These are phyloP conservation scores for Clivina fossor DNA, from an alignment of 2,888 invertebrate species.

Conservation along the genomic window DNA sequence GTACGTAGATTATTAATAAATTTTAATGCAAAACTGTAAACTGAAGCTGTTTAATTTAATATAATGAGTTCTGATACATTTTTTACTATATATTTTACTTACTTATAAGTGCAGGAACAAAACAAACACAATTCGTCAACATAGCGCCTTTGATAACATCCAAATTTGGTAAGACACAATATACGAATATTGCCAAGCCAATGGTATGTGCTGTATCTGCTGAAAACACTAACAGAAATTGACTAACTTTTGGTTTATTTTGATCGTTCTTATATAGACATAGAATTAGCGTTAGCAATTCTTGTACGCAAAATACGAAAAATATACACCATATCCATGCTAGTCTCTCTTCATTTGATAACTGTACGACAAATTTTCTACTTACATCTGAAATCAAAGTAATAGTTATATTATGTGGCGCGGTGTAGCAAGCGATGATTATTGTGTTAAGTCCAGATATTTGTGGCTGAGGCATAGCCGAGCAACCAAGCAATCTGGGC, in stretches of 20 bases:
- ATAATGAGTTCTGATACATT: too few species aligned
- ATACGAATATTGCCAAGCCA: constrained; percentile 84
- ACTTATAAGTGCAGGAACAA: constrained; percentile 78
- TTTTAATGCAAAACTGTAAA: too few species aligned
- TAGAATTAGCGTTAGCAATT: constrained; percentile 82
- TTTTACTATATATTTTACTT: too few species aligned
- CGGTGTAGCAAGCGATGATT: too few species aligned
- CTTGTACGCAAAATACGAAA: constrained; percentile 85
- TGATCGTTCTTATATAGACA: constrained; percentile 92
- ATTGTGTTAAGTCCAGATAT: too few species aligned
- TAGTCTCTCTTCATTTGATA: constrained; percentile 83
- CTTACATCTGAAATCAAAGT: constrained; percentile 69
- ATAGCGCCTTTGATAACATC: constrained; percentile 95
- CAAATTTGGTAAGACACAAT: constrained; percentile 85
- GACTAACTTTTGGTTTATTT: too few species aligned
- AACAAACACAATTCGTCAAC: constrained; percentile 93
- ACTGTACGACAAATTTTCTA: constrained; percentile 77
- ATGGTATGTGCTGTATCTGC: constrained; percentile 88
- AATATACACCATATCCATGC: constrained; percentile 93
- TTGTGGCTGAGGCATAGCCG: too few species aligned
- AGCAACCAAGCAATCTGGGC: neutral
- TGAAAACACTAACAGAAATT: constrained; percentile 70
- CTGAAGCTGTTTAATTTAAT: too few species aligned
- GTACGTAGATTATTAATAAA: too few species aligned
- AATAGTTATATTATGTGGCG: neutral